These are phyloP conservation scores for Pharmacophagus antenor DNA, from an alignment of 2,888 invertebrate genomes.

Conservation along the genomic window DNA sequence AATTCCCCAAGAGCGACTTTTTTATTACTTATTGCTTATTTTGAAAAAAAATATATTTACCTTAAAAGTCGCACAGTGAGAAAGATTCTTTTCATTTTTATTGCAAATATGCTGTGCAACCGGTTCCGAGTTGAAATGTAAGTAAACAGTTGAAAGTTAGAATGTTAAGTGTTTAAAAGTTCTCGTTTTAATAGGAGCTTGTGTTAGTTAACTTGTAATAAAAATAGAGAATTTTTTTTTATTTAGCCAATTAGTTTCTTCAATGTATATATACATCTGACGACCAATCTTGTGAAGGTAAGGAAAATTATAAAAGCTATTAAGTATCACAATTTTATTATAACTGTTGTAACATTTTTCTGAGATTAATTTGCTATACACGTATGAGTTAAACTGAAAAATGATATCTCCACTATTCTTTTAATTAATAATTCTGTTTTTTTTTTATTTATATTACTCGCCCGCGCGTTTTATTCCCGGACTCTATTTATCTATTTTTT, in stretches of 20 bases:
- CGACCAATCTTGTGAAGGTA: background rate
- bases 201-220: conserved; percentile 4
- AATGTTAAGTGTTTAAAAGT: background rate
- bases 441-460: background rate
- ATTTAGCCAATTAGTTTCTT: background rate
- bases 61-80: too few species aligned
- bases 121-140: too few species aligned
- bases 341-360: background rate
- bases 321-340: background rate
- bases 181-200: background rate
- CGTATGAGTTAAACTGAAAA: background rate
- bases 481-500: background rate
- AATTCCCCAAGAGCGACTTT: too few species aligned
- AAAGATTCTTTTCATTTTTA: too few species aligned
- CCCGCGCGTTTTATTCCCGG: background rate
- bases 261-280: background rate
- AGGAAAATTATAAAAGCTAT: background rate
- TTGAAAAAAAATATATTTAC: too few species aligned
- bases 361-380: background rate
- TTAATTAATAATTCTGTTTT: background rate
- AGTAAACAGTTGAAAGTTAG: background rate
- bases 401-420: background rate
- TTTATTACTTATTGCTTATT: too few species aligned
- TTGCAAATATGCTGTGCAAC: too few species aligned
- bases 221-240: background rate